phyloP scores from a whole-genome alignment of 2,797 vertebrate genomes.

The Leuciscus waleckii region DNA sequence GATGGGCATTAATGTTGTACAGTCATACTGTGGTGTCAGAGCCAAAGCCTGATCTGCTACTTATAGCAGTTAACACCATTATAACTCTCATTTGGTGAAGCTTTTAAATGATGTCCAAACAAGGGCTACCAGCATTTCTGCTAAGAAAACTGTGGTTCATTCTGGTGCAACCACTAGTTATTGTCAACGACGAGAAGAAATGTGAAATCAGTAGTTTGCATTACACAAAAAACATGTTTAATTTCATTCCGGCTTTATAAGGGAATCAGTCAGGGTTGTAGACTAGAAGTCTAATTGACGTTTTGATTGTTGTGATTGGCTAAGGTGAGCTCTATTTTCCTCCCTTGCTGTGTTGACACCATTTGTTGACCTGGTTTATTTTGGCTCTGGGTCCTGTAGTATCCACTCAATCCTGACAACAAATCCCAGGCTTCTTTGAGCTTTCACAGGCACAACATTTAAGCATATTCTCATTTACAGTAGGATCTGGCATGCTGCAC shows the following conservation, averaged over 20 bases:
- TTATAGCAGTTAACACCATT: slow-evolving; percentile 22
- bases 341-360: slow-evolving; percentile 49
- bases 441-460: slow-evolving; percentile 5
- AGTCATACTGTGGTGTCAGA: slow-evolving; percentile 42
- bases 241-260: neutral
- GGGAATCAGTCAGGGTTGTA: neutral
- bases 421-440: slow-evolving; percentile 23
- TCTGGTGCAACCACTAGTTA: neutral
- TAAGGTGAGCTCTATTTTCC: slow-evolving; percentile 14
- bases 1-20: slow-evolving; percentile 27
- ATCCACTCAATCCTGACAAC: slow-evolving; percentile 21
- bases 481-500: slow-evolving; percentile 20
- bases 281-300: slow-evolving; percentile 15
- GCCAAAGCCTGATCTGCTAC: slow-evolving; percentile 30
- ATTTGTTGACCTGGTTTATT: slow-evolving; percentile 43
- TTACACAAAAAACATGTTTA: neutral
- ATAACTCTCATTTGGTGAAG: slow-evolving; percentile 21
- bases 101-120: neutral
- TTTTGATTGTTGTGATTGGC: slow-evolving; percentile 45
- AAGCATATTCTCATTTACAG: slow-evolving; percentile 14
- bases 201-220: slow-evolving; percentile 3
- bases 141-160: neutral
- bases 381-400: slow-evolving; percentile 39
- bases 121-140: neutral
- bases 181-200: neutral